These are phyloP conservation scores for Hafferia zeledoni DNA, from an alignment of 2,797 vertebrate species.

Conservation along the genomic window DNA sequence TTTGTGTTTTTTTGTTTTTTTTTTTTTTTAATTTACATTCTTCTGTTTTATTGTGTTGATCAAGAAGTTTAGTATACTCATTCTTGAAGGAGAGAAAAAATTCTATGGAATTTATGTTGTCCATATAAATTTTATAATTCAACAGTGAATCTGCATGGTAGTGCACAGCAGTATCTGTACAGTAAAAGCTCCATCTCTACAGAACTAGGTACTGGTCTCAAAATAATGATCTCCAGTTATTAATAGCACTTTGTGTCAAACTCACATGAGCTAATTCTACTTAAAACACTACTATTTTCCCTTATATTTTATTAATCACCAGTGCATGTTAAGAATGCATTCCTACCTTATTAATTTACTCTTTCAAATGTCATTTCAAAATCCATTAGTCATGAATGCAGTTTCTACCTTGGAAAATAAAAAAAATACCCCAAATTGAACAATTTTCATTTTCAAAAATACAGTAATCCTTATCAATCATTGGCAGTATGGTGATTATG, in stretches of 20 bases:
- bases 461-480: not conserved
- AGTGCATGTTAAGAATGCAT: not conserved
- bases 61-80: not conserved
- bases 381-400: not conserved
- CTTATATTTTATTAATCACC: not conserved
- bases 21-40: not conserved
- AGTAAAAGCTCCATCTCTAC: not conserved
- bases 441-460: not conserved
- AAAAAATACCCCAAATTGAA: not conserved
- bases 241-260: not conserved
- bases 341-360: not conserved
- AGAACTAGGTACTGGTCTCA: not conserved
- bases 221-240: not conserved
- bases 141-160: not conserved
- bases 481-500: not conserved
- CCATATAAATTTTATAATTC: not conserved
- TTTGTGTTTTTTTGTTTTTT: not conserved
- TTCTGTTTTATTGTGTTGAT: not conserved
- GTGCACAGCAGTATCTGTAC: not conserved
- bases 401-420: not conserved
- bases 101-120: not conserved
- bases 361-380: not conserved
- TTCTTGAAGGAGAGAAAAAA: not conserved
- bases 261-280: not conserved
- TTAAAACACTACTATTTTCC: not conserved